Evolutionary conservation across 2,888 invertebrate species (phyloP), one percentile per base, ranked within the genome.

Genomic region (Dilophus febrilis): DNA sequence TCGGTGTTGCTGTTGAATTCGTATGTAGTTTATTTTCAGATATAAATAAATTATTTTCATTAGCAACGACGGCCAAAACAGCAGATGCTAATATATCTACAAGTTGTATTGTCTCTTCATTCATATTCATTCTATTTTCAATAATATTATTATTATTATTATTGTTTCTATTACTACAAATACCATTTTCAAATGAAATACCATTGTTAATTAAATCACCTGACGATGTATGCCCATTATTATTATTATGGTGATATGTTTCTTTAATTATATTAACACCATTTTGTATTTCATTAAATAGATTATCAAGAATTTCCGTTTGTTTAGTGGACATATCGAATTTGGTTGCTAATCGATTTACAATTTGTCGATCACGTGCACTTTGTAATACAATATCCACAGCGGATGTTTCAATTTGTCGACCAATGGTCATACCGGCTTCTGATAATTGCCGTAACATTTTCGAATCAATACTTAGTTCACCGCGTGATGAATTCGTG

Each of bases 381-480:
- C 67, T 56, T 50, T 68, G 67, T 35, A 68, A 50, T 40, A 68
- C 64, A 4, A 75, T 68, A 50, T 70, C 71, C 1, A 77, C 74
- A 2, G 68, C 67, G 3, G 76, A 75, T 40, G 76, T 55, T 46
- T 74, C 72, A 3, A 71, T 69, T 56, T 75, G 74, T 48, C 74
- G 64, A 4, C 76, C 77, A 37, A 77, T 68, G 1, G 74, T 70
- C 68, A 77, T 71, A 26, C 77, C 77, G 11, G 77, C 77, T 56
- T 74, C 74, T 4, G 77, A 75, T 28, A 77, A 54, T 49, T 77
- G 75, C 44, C 70, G 64, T 30, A 77, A 51, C 71, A 77, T 74
- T 40, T 71, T 68, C 3, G 71, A 69, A 47, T 77, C 76, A 43
- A 77, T 73, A 43, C 71, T 71, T 38, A 71, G 57, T 52, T 76